Percentiles rank a stretch among this genome's conserved stretches.
These are phyloP conservation scores for Ceyx margarethae DNA, from an alignment of 2,113 vertebrate species.

Conservation along the genomic window DNA sequence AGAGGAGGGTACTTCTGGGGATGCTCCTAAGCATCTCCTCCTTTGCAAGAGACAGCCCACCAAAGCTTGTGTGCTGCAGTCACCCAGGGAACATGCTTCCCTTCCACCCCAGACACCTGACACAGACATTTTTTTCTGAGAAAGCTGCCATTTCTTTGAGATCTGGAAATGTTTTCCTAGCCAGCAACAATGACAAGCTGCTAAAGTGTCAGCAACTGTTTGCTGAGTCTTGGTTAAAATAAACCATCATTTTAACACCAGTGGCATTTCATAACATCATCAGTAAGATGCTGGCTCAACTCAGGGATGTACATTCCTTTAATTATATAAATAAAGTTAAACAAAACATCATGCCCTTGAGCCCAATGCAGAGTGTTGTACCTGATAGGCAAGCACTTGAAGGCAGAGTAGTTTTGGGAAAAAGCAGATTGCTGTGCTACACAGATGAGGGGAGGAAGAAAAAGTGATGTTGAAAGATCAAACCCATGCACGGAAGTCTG, in stretches of 20 bases:
- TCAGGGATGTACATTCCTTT: neutral
- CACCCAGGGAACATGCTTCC: neutral
- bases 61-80: neutral
- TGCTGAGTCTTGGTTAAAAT: neutral
- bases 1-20: neutral
- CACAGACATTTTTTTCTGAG: neutral
- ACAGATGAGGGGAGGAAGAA: neutral
- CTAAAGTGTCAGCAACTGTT: neutral
- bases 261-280: neutral
- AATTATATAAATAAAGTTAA: slow-evolving; percentile 16
- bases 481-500: neutral
- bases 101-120: neutral
- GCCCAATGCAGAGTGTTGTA: accelerated
- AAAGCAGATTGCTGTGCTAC: neutral
- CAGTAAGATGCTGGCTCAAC: neutral
- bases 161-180: neutral
- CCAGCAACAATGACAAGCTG: neutral
- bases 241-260: neutral
- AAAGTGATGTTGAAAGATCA: neutral
- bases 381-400: neutral
- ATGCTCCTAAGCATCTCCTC: neutral
- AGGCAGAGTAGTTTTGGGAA: neutral
- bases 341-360: neutral
- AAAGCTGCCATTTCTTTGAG: neutral
- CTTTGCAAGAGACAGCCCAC: accelerated